Evolutionary conservation across 2,797 vertebrate genomes (phyloP).

Genomic region (Peromyscus aztecus): DNA sequence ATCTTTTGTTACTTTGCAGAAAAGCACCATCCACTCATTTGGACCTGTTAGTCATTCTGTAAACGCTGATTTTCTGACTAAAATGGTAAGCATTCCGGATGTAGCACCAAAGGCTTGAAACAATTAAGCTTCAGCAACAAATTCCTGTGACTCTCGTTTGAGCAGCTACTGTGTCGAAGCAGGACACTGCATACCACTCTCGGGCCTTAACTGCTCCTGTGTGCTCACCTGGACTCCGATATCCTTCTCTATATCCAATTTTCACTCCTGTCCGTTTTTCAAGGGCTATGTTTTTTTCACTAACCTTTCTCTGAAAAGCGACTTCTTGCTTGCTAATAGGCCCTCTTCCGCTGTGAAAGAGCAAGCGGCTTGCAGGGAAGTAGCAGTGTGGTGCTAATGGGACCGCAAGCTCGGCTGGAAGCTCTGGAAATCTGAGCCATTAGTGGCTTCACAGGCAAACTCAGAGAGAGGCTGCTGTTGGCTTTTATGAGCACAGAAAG

Average conservation of each 20-base stretch:
- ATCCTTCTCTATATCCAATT: conserved; percentile 57
- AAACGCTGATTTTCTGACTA: conserved; percentile 53
- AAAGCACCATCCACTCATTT: conserved; percentile 20
- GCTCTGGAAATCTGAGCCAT: conserved; percentile 23
- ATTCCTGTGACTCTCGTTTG: neutral
- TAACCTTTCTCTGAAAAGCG: conserved; percentile 65
- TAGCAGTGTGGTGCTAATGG: neutral
- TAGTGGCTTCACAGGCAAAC: conserved; percentile 8
- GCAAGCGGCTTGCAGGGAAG: conserved; percentile 21
- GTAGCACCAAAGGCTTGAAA: conserved; percentile 48
- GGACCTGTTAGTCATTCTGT: conserved; percentile 52
- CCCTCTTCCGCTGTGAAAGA: conserved; percentile 35
- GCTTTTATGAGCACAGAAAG: neutral
- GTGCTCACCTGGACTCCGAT: conserved; percentile 38
- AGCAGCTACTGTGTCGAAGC: conserved; percentile 49
- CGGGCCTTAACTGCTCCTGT: conserved; percentile 25
- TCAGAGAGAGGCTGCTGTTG: conserved; percentile 24
- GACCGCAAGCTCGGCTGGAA: neutral
- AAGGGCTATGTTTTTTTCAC: conserved; percentile 55
- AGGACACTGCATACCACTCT: neutral
- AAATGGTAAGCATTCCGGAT: conserved; percentile 51
- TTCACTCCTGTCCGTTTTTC: conserved; percentile 44
- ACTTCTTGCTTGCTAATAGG: conserved; percentile 49
- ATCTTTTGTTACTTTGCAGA: neutral
- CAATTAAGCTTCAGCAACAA: conserved; percentile 65